Percentiles rank a stretch among this genome's conserved stretches.
These are phyloP conservation scores for Cynopterus sphinx DNA, from an alignment of 2,797 vertebrate genomes.

Conservation along the genomic window DNA sequence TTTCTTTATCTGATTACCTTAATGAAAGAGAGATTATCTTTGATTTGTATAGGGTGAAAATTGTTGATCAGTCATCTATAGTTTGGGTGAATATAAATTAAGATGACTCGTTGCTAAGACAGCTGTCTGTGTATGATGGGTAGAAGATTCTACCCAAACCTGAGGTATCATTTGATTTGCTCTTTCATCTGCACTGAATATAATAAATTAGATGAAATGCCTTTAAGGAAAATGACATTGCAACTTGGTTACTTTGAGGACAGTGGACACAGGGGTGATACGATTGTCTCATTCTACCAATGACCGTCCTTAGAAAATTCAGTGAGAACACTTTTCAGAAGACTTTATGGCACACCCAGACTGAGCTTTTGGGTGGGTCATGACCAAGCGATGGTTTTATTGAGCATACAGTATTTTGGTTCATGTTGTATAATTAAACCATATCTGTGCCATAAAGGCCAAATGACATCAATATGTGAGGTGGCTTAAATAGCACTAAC, in stretches of 20 bases:
- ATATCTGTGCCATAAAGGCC: not conserved
- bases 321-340: not conserved
- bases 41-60: not conserved
- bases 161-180: not conserved
- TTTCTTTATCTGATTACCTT: not conserved
- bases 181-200: not conserved
- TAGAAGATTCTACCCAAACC: not conserved
- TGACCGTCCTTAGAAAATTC: not conserved
- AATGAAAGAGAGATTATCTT: not conserved
- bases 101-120: not conserved
- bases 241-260: not conserved
- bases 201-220: not conserved
- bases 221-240: not conserved
- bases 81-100: not conserved
- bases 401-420: not conserved
- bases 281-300: not conserved
- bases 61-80: not conserved
- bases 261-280: not conserved
- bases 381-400: not conserved
- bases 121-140: not conserved
- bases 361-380: not conserved
- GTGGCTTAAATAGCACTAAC: not conserved
- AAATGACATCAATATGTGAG: not conserved
- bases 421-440: not conserved
- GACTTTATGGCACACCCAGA: not conserved